phyloP scores from a whole-genome alignment of 2,888 invertebrate genomes.

The Andrena chrysosceles region DNA sequence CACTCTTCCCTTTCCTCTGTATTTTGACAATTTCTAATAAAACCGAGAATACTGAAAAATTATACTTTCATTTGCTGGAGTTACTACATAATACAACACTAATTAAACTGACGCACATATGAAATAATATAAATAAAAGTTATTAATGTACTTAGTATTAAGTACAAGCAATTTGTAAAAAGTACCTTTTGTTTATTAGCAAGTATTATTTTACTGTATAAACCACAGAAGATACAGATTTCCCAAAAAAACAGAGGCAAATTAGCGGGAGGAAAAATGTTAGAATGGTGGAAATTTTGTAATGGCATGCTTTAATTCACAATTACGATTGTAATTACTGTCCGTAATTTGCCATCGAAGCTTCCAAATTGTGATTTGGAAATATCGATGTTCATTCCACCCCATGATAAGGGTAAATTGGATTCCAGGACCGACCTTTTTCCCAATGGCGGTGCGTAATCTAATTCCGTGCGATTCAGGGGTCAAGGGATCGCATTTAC shows the following conservation, averaged over 20 bases:
- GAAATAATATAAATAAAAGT: too few species aligned
- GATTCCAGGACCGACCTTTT: conserved; percentile 43
- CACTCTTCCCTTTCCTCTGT: too few species aligned
- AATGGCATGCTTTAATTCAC: conserved; percentile 21
- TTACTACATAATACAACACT: too few species aligned
- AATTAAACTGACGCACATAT: too few species aligned
- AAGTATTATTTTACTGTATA: background rate
- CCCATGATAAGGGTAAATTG: conserved; percentile 40
- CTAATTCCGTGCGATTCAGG: conserved; percentile 42
- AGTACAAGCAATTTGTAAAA: background rate
- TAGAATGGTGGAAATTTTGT: conserved; percentile 8
- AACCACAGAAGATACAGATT: background rate
- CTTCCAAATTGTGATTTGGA: conserved; percentile 49
- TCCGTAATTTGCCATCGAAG: conserved; percentile 33
- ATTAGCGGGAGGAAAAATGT: background rate
- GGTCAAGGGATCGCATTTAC: conserved; percentile 16
- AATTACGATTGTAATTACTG: conserved; percentile 40
- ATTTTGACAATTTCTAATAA: too few species aligned
- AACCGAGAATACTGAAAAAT: too few species aligned
- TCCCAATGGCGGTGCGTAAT: conserved; percentile 43
- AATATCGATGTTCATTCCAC: conserved; percentile 37
- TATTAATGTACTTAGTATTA: too few species aligned
- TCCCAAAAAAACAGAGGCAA: background rate
- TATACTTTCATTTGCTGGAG: too few species aligned
- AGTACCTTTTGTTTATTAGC: background rate